These are phyloP conservation scores for Eonycteris spelaea DNA, from an alignment of 2,113 vertebrate genomes.

Conservation along the genomic window DNA sequence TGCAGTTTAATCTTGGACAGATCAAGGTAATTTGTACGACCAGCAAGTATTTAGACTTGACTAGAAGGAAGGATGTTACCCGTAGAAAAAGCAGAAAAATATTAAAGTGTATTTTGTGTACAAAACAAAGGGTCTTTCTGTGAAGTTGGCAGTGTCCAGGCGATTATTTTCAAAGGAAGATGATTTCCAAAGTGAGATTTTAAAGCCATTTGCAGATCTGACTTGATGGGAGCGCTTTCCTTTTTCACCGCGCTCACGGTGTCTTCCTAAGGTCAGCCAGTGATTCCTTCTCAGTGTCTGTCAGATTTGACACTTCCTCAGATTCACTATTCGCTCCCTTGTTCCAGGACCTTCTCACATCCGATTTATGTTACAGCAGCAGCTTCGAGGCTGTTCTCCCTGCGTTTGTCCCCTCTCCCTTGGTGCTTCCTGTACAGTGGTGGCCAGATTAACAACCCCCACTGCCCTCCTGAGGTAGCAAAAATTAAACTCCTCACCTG, in stretches of 20 bases:
- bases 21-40: conserved; percentile 49
- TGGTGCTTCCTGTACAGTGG: neutral
- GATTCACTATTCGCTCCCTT: neutral
- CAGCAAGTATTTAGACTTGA: conserved; percentile 38
- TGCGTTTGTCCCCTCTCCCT: neutral
- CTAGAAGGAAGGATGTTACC: conserved; percentile 12
- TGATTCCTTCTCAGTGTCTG: neutral
- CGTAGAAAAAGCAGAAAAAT: conserved; percentile 36
- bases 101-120: conserved; percentile 22
- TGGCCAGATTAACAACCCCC: neutral
- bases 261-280: neutral
- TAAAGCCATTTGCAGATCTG: neutral
- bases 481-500: neutral
- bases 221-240: neutral
- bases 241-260: neutral
- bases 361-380: neutral
- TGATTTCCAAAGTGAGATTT: conserved; percentile 33
- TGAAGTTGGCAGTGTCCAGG: neutral
- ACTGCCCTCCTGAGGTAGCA: neutral
- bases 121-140: conserved; percentile 23
- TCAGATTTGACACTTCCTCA: neutral
- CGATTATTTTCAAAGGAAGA: conserved; percentile 40
- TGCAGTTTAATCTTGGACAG: conserved; percentile 49
- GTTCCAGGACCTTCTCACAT: neutral
- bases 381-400: neutral